Evolutionary conservation across 1,140 invertebrate species (phyloP).

Genomic region (Drosophila carrolli): DNA sequence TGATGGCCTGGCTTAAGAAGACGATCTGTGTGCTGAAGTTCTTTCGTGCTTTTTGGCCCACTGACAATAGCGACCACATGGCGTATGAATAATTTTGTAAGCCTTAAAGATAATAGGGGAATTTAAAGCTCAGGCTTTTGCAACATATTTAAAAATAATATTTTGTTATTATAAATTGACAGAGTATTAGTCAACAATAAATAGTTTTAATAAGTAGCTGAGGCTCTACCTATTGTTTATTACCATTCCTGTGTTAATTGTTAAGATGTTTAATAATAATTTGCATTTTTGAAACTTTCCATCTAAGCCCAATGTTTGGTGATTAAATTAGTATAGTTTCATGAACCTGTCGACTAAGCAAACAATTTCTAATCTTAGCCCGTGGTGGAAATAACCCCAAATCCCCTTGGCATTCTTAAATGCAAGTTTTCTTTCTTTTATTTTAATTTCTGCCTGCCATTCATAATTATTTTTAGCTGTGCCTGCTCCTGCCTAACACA

Average conservation of each 20-base stretch:
- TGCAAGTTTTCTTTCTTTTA: conserved; percentile 36
- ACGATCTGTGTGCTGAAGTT: conserved; percentile 5
- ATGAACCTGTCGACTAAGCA: not conserved
- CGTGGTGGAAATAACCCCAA: not conserved
- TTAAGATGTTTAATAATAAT: too few relatives aligned
- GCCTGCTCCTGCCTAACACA: conserved; percentile 59
- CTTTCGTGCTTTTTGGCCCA: conserved; percentile 2
- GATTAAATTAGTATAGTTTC: not conserved
- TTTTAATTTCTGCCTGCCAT: conserved; percentile 50
- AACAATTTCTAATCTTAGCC: conserved; percentile 5
- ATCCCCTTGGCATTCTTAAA: not conserved
- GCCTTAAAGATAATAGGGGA: not conserved
- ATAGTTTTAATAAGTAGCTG: not conserved
- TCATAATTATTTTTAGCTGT: conserved; percentile 63
- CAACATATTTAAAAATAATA: not conserved
- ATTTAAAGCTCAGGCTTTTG: not conserved
- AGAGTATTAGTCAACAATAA: not conserved
- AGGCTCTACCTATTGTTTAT: too few relatives aligned
- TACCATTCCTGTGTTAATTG: too few relatives aligned
- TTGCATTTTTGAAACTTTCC: too few relatives aligned
- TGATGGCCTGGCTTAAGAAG: conserved; percentile 20
- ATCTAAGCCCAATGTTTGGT: too few relatives aligned
- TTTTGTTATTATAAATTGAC: not conserved
- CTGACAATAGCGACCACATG: conserved; percentile 51
- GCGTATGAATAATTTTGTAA: conserved; percentile 47